Evolutionary conservation across 2,888 invertebrate genomes (phyloP), one percentile per base, ranked within the genome.

Genomic region (Bombyx huttoni): DNA sequence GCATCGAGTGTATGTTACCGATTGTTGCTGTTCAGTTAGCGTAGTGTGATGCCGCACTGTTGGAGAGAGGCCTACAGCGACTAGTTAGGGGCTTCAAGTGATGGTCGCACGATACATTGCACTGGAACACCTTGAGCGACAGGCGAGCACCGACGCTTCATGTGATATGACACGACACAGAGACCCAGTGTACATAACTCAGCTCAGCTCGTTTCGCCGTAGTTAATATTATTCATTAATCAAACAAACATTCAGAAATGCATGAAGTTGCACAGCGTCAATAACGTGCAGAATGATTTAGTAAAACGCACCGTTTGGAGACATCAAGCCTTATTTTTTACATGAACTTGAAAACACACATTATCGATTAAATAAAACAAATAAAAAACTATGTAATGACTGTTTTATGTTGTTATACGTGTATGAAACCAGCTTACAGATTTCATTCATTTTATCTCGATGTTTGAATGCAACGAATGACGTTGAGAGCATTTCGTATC

Each of bases 11-110:
- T 81, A 78, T 84, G 77, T 81, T 76, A 73, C 72, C 73, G 70
- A 82, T 70, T 80, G 77, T 86, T 84, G 83, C 78, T 86, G 81
- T 86, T 84, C 71, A 81, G 66, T 79, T 87, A 85, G 87, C 70
- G 81, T 87, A 87, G 86, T 87, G 84, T 84, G 70, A 80, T 86
- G 86, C 78, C 77, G 81, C 84, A 86, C 85, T 68, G 73, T 71
- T 73, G 68, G 73, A 72, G 64, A 66, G 75, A 70, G 75, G 77
- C 78, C 77, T 75, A 76, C 77, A 74, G 74, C 70, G 75, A 70
- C 70, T 83, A 78, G 79, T 73, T 82, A 82, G 78, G 72, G 73
- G 86, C 87, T 86, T 86, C 73, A 77, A 76, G 78, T 72, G 80
- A 76, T 76, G 79, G 66, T 72, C 74, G 82, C 81, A 79, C 81